Evolutionary conservation across 2,888 invertebrate species (phyloP), one percentile per base, ranked within the genome.

Genomic region (Gnatocerus cornutus): DNA sequence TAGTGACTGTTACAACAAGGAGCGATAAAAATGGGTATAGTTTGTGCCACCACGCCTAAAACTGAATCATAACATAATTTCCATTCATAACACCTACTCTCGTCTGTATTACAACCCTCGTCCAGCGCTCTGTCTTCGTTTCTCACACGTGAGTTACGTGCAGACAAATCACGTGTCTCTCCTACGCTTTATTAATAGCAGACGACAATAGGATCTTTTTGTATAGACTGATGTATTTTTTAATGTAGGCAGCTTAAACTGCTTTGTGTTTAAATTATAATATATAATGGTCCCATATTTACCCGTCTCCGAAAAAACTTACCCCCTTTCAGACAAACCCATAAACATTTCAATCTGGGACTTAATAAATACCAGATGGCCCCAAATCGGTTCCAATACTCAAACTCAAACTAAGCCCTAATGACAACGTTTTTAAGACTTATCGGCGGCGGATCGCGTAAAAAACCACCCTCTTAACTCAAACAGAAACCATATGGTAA

Each of bases 201-300:
- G 79, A 79, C 79, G 79, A 79, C 78, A 79, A 79, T 79, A 78
- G 77, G 77, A 71, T 78, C 76, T 77, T 78, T 79, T 78, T 78
- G 69, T 78, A 72, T 73, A 73, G 77, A 75, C 77, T 75, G 77
- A 74, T 77, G 75, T 78, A 73, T 79, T 78, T 79, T 79, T 78
- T 78, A 73, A 73, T 73, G 75, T 75, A 75, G 75, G 75, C 72
- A 68, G 75, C 71, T 72, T 67, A 71, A 72, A 69, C 73, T 71
- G 73, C 72, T 73, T 74, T 71, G 71, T 72, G 71, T 69, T 74
- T 65, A 73, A 74, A 74, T 74, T 74, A 74, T 73, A 73, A 74
- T 74, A 73, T 67, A 66, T 72, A 74, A 72, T 72, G 53, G 68
- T 14, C 14, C n/a, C 21, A 46, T 30, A 56, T 43, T 43, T 53